Conservation (phyloP, 1,140 invertebrate species). For the Leptonema lineaticorne region DNA sequence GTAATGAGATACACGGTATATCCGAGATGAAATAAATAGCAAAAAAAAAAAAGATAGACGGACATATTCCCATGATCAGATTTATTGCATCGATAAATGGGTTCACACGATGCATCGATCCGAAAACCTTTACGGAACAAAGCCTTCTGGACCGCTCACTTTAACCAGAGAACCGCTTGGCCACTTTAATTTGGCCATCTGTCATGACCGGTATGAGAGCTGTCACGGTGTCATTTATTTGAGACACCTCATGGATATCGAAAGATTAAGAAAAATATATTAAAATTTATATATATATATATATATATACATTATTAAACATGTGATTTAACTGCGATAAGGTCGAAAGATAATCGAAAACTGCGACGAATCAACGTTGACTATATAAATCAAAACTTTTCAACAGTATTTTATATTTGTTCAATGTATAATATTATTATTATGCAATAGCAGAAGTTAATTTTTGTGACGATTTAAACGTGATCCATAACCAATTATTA, state of each 20-base stretch:
- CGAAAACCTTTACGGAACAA: not conserved
- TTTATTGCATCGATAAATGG: conserved; percentile 23
- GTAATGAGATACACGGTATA: too few species aligned
- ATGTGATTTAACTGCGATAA: too few species aligned
- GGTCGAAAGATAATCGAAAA: too few species aligned
- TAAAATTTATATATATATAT: too few species aligned
- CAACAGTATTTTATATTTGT: too few species aligned
- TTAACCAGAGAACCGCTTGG: not conserved
- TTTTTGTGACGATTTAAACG: too few species aligned
- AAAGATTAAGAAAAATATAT: not conserved
- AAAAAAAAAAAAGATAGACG: conserved; percentile 12
- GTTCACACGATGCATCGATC: conserved; percentile 26
- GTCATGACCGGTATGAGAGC: conserved; percentile 13
- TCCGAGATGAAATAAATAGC: not conserved
- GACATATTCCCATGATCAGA: not conserved
- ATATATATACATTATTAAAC: too few species aligned
- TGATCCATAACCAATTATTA: too few species aligned
- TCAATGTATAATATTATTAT: too few species aligned
- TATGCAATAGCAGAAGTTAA: too few species aligned
- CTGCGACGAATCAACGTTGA: too few species aligned
- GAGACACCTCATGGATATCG: not conserved
- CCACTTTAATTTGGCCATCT: conserved; percentile 25
- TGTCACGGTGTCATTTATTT: conserved; percentile 7
- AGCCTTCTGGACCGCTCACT: not conserved
- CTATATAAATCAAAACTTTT: too few species aligned